These are phyloP conservation scores for Amphimallon solstitiale DNA, from an alignment of 2,888 invertebrate species.

Conservation along the genomic window DNA sequence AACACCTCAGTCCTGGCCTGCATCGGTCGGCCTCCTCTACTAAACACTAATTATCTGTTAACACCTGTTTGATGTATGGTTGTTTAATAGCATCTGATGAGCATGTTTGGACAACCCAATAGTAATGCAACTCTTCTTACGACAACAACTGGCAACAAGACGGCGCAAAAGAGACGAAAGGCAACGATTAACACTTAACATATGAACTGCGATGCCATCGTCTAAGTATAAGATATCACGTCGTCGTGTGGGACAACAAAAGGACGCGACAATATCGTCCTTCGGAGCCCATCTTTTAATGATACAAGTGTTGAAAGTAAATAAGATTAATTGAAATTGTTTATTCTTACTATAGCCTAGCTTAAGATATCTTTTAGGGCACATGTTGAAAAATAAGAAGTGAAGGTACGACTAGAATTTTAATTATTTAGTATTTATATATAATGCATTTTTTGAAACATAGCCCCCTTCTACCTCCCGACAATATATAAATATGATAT, in stretches of 20 bases:
- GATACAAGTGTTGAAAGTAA: neutral
- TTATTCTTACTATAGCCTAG: neutral
- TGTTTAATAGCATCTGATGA: conserved; percentile 40
- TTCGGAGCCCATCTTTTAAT: neutral
- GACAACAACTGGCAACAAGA: neutral
- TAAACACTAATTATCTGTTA: conserved; percentile 37
- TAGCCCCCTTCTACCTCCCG: too few species aligned
- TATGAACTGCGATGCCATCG: too few species aligned
- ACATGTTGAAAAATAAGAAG: too few species aligned
- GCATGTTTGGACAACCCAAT: conserved; percentile 39
- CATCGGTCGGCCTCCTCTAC: conserved; percentile 10
- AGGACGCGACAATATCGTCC: conserved; percentile 3
- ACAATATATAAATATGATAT: too few species aligned
- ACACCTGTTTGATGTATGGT: conserved; percentile 40
- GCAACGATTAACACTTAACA: too few species aligned
- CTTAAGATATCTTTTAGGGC: neutral
- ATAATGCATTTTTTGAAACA: too few species aligned
- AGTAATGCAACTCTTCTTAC: conserved; percentile 13
- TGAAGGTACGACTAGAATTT: too few species aligned
- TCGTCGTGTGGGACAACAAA: neutral
- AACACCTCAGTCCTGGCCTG: conserved; percentile 10
- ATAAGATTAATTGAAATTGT: too few species aligned
- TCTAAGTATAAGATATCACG: neutral
- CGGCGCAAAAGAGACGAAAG: too few species aligned
- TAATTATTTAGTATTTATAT: too few species aligned